Evolutionary conservation across 2,113 vertebrate species (phyloP).

Genomic region (Cheirogaleus medius): DNA sequence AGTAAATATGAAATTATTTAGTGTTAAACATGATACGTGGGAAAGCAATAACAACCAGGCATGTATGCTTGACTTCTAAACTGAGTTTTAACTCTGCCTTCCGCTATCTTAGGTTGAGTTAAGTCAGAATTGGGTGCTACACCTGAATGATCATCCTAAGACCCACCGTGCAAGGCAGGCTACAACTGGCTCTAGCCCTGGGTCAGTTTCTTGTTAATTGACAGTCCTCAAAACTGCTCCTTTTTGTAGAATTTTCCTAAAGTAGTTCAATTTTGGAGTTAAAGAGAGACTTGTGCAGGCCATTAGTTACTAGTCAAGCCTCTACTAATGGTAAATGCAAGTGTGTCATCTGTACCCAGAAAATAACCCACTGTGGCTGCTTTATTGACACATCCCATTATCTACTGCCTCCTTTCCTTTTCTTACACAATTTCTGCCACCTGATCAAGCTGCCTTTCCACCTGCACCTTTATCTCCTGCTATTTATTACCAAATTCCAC

Average conservation of each 20-base stretch:
- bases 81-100: not conserved
- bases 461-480: not conserved
- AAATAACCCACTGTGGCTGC: not conserved
- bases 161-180: accelerated
- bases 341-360: not conserved
- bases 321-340: not conserved
- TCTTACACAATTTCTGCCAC: not conserved
- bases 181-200: accelerated
- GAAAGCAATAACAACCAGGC: not conserved
- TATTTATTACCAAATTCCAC: not conserved
- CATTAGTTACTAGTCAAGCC: not conserved
- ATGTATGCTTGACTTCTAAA: not conserved
- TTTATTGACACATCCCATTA: not conserved
- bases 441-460: not conserved
- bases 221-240: not conserved
- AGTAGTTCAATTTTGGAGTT: not conserved
- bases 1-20: not conserved
- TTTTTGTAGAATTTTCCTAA: not conserved
- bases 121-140: not conserved
- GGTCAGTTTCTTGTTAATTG: not conserved
- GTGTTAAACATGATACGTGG: not conserved
- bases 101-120: not conserved
- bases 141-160: not conserved
- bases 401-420: not conserved
- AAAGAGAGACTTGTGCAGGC: accelerated